These are phyloP conservation scores for Sakesphorus luctuosus DNA, from an alignment of 2,113 vertebrate species.

Conservation along the genomic window DNA sequence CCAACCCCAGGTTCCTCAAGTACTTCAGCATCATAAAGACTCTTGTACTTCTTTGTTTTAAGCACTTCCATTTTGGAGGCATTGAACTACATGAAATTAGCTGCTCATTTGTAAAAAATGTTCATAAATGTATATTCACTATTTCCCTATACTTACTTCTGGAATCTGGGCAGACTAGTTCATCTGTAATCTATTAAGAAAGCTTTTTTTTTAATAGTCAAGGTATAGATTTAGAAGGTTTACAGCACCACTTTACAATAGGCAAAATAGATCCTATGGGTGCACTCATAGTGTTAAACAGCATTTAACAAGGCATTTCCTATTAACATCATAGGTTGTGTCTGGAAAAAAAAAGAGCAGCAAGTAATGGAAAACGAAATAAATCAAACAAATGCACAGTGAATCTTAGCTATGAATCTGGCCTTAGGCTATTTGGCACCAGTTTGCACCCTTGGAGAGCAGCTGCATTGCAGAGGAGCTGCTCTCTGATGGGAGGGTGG, in stretches of 20 bases:
- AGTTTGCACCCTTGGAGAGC: conserved; percentile 17
- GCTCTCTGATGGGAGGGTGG: not conserved
- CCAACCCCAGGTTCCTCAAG: not conserved
- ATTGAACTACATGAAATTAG: not conserved
- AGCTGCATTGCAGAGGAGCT: conserved; percentile 63
- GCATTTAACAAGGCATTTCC: conserved; percentile 18
- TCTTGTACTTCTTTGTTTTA: not conserved
- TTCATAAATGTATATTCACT: not conserved
- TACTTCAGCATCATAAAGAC: not conserved
- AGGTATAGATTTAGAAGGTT: not conserved
- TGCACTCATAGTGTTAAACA: not conserved
- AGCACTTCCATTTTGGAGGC: not conserved
- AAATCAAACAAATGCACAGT: conserved; percentile 36
- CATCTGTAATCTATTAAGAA: not conserved
- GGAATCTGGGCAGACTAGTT: not conserved
- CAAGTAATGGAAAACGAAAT: conserved; percentile 32
- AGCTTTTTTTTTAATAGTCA: not conserved
- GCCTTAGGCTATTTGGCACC: conserved; percentile 27
- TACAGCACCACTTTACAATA: not conserved
- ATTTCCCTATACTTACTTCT: not conserved
- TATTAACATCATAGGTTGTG: not conserved
- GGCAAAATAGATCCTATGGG: not conserved
- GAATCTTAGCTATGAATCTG: conserved; percentile 44
- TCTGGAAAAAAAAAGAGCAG: not conserved
- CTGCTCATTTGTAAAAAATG: not conserved